phyloP scores from a whole-genome alignment of 2,113 vertebrate genomes.

The Tragulus kanchil region DNA sequence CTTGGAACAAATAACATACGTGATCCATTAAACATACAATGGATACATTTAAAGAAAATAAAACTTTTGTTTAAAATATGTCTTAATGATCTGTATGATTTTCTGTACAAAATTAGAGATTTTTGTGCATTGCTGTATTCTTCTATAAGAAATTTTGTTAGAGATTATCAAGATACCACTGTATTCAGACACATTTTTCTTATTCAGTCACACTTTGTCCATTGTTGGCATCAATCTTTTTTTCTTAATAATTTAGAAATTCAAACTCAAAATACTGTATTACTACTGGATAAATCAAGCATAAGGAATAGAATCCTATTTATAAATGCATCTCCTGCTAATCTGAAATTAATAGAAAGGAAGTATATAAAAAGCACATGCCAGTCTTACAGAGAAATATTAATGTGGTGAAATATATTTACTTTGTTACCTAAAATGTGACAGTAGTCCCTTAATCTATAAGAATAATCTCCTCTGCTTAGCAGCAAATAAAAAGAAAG shows the following conservation, averaged over 20 bases:
- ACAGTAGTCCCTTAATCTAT: slow-evolving; percentile 81
- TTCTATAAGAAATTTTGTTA: neutral
- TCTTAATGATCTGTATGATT: slow-evolving; percentile 15
- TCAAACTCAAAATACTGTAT: slow-evolving; percentile 65
- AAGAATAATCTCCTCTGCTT: slow-evolving; percentile 78
- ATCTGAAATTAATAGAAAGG: slow-evolving; percentile 72
- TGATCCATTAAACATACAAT: neutral
- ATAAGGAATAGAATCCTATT: slow-evolving; percentile 73
- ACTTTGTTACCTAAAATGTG: slow-evolving; percentile 70
- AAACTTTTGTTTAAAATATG: neutral
- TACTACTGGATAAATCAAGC: slow-evolving; percentile 57
- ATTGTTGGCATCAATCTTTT: slow-evolving; percentile 31
- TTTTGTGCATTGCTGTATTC: slow-evolving; percentile 32
- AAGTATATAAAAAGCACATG: neutral
- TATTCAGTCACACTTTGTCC: neutral
- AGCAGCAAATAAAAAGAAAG: slow-evolving; percentile 80
- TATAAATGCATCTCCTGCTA: slow-evolving; percentile 70
- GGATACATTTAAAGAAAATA: neutral
- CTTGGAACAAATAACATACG: neutral
- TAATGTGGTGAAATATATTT: slow-evolving; percentile 76
- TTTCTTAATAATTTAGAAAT: slow-evolving; percentile 68
- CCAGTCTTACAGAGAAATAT: slow-evolving; percentile 68
- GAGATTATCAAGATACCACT: neutral
- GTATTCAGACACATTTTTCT: slow-evolving; percentile 50
- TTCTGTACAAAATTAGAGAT: slow-evolving; percentile 30